These are phyloP conservation scores for Craseonycteris thonglongyai DNA, from an alignment of 2,113 vertebrate species.

Conservation along the genomic window DNA sequence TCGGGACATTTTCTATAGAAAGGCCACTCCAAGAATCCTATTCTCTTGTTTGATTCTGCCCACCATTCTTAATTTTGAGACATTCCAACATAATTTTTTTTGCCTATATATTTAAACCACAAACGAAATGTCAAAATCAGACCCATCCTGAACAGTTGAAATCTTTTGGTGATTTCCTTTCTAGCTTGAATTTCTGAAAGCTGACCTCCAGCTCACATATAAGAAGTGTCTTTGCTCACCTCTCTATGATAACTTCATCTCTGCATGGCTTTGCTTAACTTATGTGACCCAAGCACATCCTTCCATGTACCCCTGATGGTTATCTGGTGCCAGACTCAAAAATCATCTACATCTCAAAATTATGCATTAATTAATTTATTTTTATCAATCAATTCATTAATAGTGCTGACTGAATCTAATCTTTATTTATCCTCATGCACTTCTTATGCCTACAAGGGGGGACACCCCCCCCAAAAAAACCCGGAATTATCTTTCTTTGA, in stretches of 20 bases:
- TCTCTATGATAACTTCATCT: neutral
- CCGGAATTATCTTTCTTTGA: too few relatives aligned
- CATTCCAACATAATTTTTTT: neutral
- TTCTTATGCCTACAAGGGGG: neutral
- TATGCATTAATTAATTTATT: neutral
- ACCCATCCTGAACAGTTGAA: neutral
- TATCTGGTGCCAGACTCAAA: neutral
- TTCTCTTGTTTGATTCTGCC: neutral
- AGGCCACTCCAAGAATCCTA: neutral
- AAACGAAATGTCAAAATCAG: neutral
- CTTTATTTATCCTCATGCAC: neutral
- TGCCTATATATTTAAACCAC: neutral
- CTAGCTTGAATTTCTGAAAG: neutral
- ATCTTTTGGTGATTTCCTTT: neutral
- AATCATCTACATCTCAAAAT: neutral
- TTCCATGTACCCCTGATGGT: neutral
- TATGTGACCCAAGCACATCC: neutral
- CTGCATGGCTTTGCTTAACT: neutral
- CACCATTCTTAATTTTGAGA: neutral
- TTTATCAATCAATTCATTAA: neutral
- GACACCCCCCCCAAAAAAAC: too few relatives aligned
- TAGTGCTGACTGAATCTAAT: neutral
- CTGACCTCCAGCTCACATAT: neutral
- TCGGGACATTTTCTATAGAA: neutral
- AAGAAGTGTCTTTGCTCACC: neutral